phyloP scores from a whole-genome alignment of 2,113 vertebrate genomes.

The Muntiacus reevesi region DNA sequence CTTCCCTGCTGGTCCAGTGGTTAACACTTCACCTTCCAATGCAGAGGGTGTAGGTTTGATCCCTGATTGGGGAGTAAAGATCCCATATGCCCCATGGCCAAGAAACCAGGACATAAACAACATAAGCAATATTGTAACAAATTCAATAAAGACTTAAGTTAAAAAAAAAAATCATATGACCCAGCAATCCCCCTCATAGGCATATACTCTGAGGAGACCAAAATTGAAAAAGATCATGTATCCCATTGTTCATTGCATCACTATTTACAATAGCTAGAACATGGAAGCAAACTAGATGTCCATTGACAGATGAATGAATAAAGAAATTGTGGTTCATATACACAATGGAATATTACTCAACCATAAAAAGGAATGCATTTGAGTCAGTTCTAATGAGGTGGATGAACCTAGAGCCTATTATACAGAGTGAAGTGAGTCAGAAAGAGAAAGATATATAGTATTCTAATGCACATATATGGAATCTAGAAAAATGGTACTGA shows the following conservation, averaged over 20 bases:
- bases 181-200: background rate
- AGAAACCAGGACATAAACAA: no score
- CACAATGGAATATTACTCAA: background rate
- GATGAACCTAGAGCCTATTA: background rate
- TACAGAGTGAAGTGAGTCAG: background rate
- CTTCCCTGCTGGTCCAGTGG: no score
- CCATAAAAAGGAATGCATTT: background rate
- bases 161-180: background rate
- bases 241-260: background rate
- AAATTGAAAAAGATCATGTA: background rate
- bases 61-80: no score
- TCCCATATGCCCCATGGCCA: no score
- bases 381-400: background rate
- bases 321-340: background rate
- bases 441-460: background rate
- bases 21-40: no score
- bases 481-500: background rate
- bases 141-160: no score
- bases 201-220: background rate
- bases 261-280: background rate
- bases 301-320: background rate
- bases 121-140: no score
- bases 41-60: no score
- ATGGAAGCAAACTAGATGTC: background rate
- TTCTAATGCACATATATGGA: background rate